Base-by-base conservation (phyloP, 2,797 vertebrate species). In the Heliangelus exortis region DNA sequence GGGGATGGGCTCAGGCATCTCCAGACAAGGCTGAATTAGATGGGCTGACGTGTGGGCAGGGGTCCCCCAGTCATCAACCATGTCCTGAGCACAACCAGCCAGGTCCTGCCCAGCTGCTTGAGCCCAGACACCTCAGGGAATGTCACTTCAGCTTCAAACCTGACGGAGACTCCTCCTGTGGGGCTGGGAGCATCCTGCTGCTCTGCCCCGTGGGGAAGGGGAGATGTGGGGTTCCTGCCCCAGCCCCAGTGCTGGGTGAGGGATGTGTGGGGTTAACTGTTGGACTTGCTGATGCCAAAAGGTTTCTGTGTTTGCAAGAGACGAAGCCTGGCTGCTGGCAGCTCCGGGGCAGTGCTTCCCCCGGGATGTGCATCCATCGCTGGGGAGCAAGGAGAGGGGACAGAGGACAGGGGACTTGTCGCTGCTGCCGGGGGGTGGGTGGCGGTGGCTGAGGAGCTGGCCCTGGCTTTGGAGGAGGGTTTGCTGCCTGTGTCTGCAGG, bases 41-140 rank as follows among this genome's bases (percentile, higher is more conserved):
- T 0, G 0, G 51, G 39, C 7, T 0, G 16, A n/a, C 0, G 7
- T 13, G 47, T 23, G 7, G 54, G 48, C 16, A 13, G 50, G 61
- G 67, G 62, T 61, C 67, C 69, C 3, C 1, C 26, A 3, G 47
- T 10, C 19, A 16, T 53, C 1, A 0, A 57, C 58, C 58, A 1
- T 0, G 3, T 29, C 39, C 31, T 7, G 6, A 0, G 0, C 63
- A 4, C 20, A 39, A 63, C 23, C 1, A 5, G 59, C 5, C 1
- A 1, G 21, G 41, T 9, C 47, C 82, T 55, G 41, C 28, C 34
- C 1, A 0, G 2, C 20, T 5, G 33, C 36, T 5, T 34, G 34
- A 67, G 65, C 3, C 62, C 45, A 7, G 55, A 50, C 22, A 8
- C 16, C 0, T 6, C 41, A 62, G 41, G 26, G 57, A 29, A 29